A percentile compares a stretch with the other conserved stretches of the same genome.
These are phyloP conservation scores for Equus przewalskii DNA, from an alignment of 2,113 vertebrate genomes.

Conservation along the genomic window DNA sequence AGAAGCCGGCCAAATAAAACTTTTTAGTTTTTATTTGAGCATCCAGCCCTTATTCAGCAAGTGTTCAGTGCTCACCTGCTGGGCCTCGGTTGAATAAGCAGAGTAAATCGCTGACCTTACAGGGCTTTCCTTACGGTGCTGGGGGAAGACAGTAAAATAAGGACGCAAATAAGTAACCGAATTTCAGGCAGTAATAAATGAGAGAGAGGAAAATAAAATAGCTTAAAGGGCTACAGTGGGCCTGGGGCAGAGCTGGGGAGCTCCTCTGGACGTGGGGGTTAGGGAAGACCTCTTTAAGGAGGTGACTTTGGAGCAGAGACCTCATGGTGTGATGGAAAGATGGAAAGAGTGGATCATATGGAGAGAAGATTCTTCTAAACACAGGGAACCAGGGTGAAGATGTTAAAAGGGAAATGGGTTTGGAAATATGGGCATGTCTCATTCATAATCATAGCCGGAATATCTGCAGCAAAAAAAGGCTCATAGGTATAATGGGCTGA, in stretches of 20 bases:
- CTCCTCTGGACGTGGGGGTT: not conserved
- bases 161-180: rapidly evolving
- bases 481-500: not conserved
- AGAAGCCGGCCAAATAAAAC: too few species aligned
- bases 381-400: not conserved
- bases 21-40: rapidly evolving
- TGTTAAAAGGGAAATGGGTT: rapidly evolving
- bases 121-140: not conserved
- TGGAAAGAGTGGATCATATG: rapidly evolving
- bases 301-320: not conserved
- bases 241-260: rapidly evolving
- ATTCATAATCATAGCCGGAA: not conserved
- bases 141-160: not conserved
- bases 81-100: not conserved
- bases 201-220: not conserved
- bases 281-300: not conserved
- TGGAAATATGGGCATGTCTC: not conserved
- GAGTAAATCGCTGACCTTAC: rapidly evolving
- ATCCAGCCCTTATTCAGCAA: not conserved
- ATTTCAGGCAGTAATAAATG: not conserved
- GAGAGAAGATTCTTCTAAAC: not conserved
- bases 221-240: too few species aligned
- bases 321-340: not conserved
- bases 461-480: not conserved
- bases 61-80: rapidly evolving